These are phyloP conservation scores for Mycteria americana DNA, from an alignment of 2,797 vertebrate genomes.

Conservation along the genomic window DNA sequence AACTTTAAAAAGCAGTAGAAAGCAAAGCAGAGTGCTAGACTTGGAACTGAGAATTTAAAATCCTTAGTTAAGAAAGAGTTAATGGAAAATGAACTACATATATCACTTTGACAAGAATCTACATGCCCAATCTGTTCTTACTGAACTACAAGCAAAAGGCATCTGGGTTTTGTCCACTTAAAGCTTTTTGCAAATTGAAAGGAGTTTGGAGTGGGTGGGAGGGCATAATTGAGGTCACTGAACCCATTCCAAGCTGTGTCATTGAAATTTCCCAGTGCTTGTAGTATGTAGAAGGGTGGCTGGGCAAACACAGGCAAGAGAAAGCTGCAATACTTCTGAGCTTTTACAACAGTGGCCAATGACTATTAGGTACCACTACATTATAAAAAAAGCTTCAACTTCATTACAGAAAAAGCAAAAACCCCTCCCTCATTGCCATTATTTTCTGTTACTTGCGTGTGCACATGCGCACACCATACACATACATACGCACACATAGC, in stretches of 20 bases:
- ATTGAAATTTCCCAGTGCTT: slow-evolving; percentile 74
- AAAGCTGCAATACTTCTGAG: slow-evolving; percentile 45
- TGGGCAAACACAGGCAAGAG: slow-evolving; percentile 46
- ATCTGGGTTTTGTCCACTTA: slow-evolving; percentile 77
- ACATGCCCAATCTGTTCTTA: slow-evolving; percentile 75
- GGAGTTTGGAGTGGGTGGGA: slow-evolving; percentile 72
- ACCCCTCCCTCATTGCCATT: background rate
- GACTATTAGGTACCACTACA: slow-evolving; percentile 8
- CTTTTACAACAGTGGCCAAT: slow-evolving; percentile 43
- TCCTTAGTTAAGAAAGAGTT: slow-evolving; percentile 68
- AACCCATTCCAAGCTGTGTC: slow-evolving; percentile 64
- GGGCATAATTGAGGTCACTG: slow-evolving; percentile 68
- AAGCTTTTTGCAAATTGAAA: slow-evolving; percentile 78
- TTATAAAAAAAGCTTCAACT: background rate
- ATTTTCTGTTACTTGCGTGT: background rate
- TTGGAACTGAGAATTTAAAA: slow-evolving; percentile 40
- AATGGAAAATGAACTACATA: slow-evolving; percentile 67
- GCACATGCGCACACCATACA: background rate
- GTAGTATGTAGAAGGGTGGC: slow-evolving; percentile 52
- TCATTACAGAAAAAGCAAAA: background rate
- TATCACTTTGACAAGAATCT: slow-evolving; percentile 69
- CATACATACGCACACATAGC: background rate
- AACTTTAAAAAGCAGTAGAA: slow-evolving; percentile 36
- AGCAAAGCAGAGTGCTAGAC: slow-evolving; percentile 39
- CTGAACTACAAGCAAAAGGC: slow-evolving; percentile 68